Conservation (phyloP, 1,140 invertebrate species). For the Calliopsis andreniformis region DNA sequence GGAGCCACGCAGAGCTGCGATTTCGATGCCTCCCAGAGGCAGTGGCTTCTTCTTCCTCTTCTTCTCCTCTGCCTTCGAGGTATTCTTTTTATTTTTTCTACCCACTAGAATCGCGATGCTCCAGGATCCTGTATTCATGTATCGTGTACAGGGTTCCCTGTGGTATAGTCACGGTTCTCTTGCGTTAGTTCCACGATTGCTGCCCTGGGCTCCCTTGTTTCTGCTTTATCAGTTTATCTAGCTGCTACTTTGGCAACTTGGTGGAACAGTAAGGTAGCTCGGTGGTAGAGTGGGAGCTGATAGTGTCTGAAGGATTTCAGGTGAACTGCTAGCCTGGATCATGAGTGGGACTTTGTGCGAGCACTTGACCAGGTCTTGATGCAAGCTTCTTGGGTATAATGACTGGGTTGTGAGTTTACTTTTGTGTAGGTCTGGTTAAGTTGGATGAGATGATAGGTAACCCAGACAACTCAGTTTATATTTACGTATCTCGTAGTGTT, state of each 20-base stretch:
- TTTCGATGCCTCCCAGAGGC: slow-evolving; percentile 62
- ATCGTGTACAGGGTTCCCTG: slow-evolving; percentile 7
- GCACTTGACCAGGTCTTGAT: too few relatives aligned
- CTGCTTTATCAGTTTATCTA: background rate
- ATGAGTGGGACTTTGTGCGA: too few relatives aligned
- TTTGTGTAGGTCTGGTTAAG: too few relatives aligned
- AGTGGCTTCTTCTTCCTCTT: slow-evolving; percentile 29
- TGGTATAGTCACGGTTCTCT: slow-evolving; percentile 4
- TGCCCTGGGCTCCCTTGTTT: slow-evolving; percentile 7
- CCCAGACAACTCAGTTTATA: too few relatives aligned
- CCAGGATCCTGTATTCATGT: slow-evolving; percentile 35
- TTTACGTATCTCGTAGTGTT: too few relatives aligned
- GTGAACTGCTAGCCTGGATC: too few relatives aligned
- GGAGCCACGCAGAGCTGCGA: slow-evolving; percentile 67
- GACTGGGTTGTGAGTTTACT: too few relatives aligned
- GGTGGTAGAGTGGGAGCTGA: too few relatives aligned
- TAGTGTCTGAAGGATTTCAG: too few relatives aligned
- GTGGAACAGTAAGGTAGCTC: too few relatives aligned
- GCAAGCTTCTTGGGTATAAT: too few relatives aligned
- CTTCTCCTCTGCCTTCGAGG: slow-evolving; percentile 28
- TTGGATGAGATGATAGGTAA: too few relatives aligned
- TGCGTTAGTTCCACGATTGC: background rate
- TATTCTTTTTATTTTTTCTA: slow-evolving; percentile 30
- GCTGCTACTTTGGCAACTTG: background rate
- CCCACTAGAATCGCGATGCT: slow-evolving; percentile 34